These are phyloP conservation scores for Junonia oenone DNA, from an alignment of 2,888 invertebrate species.

Conservation along the genomic window DNA sequence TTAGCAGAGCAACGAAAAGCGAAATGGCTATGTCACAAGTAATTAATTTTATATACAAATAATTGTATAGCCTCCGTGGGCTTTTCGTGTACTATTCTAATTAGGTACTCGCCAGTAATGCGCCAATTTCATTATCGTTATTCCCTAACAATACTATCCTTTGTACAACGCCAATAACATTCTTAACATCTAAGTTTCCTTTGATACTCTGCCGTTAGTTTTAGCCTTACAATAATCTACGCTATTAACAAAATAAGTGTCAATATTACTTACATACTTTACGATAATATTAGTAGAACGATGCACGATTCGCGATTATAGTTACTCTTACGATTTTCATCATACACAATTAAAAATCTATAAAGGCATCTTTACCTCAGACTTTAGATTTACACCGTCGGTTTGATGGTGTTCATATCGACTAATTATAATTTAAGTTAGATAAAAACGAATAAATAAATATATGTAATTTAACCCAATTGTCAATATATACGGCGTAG, in stretches of 20 bases:
- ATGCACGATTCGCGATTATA: slow-evolving; percentile 67
- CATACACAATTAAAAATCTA: slow-evolving; percentile 74
- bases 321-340: slow-evolving; percentile 62
- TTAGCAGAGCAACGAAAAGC: slow-evolving; percentile 62
- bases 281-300: slow-evolving; percentile 69
- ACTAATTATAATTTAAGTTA: slow-evolving; percentile 72
- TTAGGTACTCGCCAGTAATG: slow-evolving; percentile 81
- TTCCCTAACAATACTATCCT: slow-evolving; percentile 73
- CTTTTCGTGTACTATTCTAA: slow-evolving; percentile 72
- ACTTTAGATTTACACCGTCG: slow-evolving; percentile 77
- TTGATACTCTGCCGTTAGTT: slow-evolving; percentile 72
- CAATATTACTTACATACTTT: slow-evolving; percentile 71
- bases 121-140: slow-evolving; percentile 72
- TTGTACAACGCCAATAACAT: slow-evolving; percentile 78
- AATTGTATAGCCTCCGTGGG: slow-evolving; percentile 69
- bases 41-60: slow-evolving; percentile 63
- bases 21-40: slow-evolving; percentile 57
- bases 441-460: slow-evolving; percentile 69
- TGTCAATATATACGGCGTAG: slow-evolving; percentile 42
- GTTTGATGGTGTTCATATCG: slow-evolving; percentile 66
- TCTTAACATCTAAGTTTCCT: slow-evolving; percentile 65
- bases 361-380: slow-evolving; percentile 80
- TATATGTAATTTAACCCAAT: slow-evolving; percentile 53
- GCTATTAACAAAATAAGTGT: slow-evolving; percentile 75
- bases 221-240: slow-evolving; percentile 61